Evolutionary conservation across 2,888 invertebrate genomes (phyloP), one percentile per base, ranked within the genome.

Genomic region (Omphaloscelis lunosa): DNA sequence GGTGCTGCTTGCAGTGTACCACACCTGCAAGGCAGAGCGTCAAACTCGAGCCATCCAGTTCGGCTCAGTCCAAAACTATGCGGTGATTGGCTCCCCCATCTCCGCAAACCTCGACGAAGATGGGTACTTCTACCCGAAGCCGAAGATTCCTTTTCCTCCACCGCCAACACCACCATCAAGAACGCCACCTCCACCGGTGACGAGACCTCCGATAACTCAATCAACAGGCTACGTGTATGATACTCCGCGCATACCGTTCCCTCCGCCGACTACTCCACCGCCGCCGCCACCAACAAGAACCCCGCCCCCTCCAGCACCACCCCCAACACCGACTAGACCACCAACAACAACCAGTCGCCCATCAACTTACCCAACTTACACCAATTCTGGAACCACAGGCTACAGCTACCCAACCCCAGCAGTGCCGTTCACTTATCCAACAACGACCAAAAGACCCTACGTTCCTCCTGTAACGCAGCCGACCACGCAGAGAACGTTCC

Each of bases 41-140:
- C 82, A 87, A 29, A 82, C 84, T 56, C 92, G 95, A 68, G 96
- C 95, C 58, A 96, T 96, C 83, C 92, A 92, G 45, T 94, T 91
- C 84, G 92, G 91, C 87, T 90, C 95, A 8, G 93, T 89, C 82
- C 94, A 94, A 80, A 96, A 96, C 91, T 96, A 96, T 89, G 96
- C 94, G 1, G 94, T 96, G 7, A 78, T 95, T 20, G 96, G 96
- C 7, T 88, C 91, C 0, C 95, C 95, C 0, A 96, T 96, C 86
- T 91, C 92, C 41, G 94, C 95, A 0, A 91, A 92, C 62, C 89
- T 96, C 0, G 89, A 96, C 75, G 96, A 96, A 83, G 96, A 96
- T 89, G 96, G 96, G 7, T 97, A 97, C 89, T 96, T 96, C 90
- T 97, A 96, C 89, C 95, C 96, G 23, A 95, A 96, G 79, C 95